Conservation (phyloP, 2,888 invertebrate species). For the Pelosia muscerda region DNA sequence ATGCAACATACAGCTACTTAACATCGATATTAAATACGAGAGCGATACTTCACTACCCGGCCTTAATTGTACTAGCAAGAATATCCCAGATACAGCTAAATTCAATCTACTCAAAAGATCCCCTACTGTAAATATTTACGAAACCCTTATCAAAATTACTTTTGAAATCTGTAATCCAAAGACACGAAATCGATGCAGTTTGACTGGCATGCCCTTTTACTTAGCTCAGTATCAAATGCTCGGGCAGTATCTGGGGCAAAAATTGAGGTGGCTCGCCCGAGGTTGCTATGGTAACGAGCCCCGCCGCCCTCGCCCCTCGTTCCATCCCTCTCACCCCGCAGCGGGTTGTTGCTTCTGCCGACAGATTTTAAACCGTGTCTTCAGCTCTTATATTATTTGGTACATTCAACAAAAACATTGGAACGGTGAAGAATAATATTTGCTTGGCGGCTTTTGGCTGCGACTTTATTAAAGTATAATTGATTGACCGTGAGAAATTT, state of each 20-base stretch:
- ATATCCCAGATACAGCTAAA: neutral
- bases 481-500: slow-evolving; percentile 4
- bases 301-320: slow-evolving; percentile 32
- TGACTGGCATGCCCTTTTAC: slow-evolving; percentile 50
- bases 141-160: slow-evolving; percentile 10
- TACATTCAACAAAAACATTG: slow-evolving; percentile 16
- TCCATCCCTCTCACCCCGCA: slow-evolving; percentile 39
- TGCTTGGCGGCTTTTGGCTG: neutral
- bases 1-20: neutral
- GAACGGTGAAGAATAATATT: slow-evolving; percentile 8
- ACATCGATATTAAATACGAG: neutral
- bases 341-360: slow-evolving; percentile 51
- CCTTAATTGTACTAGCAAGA: neutral
- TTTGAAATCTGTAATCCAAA: slow-evolving; percentile 6
- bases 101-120: slow-evolving; percentile 7
- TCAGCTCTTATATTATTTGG: slow-evolving; percentile 11
- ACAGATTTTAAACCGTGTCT: slow-evolving; percentile 26
- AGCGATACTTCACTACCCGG: neutral
- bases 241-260: slow-evolving; percentile 75
- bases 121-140: neutral
- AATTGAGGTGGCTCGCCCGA: slow-evolving; percentile 67
- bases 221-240: slow-evolving; percentile 60
- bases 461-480: slow-evolving; percentile 8
- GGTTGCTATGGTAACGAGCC: slow-evolving; percentile 66
- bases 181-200: slow-evolving; percentile 40